Conservation (phyloP, 2,797 vertebrate genomes). For the Pyrocephalus nanus region DNA sequence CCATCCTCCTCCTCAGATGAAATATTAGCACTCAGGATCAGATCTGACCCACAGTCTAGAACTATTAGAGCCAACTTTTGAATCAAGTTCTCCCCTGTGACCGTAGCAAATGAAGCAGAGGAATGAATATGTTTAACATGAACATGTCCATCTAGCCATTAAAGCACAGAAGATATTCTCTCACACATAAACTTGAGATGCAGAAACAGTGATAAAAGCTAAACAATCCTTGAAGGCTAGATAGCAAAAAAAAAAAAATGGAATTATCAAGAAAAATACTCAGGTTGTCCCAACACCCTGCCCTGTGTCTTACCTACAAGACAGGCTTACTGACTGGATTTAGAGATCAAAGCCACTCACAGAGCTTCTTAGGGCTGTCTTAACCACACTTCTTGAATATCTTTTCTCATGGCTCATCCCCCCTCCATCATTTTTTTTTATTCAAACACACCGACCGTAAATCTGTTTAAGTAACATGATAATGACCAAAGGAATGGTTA, state of each 20-base stretch:
- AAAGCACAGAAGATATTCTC: not conserved
- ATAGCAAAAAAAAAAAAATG: not conserved
- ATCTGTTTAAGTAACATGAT: conserved; percentile 63
- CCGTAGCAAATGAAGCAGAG: not conserved
- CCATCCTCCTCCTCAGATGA: not conserved
- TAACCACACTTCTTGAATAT: not conserved
- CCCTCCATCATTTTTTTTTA: conserved; percentile 1
- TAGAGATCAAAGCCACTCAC: not conserved
- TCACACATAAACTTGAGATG: not conserved
- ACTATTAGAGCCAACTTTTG: not conserved
- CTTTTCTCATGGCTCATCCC: conserved; percentile 7
- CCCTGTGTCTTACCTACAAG: not conserved
- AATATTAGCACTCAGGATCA: not conserved
- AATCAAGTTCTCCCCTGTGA: not conserved
- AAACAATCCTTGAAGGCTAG: not conserved
- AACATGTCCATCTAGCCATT: not conserved
- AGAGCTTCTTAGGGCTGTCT: not conserved
- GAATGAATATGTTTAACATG: not conserved
- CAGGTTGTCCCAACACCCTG: not conserved
- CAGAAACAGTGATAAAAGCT: not conserved
- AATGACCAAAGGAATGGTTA: conserved; percentile 52
- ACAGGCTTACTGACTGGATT: not conserved
- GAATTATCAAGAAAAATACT: not conserved
- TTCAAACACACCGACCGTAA: not conserved
- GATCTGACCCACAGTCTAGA: not conserved